Evolutionary conservation across 2,888 invertebrate genomes (phyloP).

Genomic region (Hydrotaea diabolus): DNA sequence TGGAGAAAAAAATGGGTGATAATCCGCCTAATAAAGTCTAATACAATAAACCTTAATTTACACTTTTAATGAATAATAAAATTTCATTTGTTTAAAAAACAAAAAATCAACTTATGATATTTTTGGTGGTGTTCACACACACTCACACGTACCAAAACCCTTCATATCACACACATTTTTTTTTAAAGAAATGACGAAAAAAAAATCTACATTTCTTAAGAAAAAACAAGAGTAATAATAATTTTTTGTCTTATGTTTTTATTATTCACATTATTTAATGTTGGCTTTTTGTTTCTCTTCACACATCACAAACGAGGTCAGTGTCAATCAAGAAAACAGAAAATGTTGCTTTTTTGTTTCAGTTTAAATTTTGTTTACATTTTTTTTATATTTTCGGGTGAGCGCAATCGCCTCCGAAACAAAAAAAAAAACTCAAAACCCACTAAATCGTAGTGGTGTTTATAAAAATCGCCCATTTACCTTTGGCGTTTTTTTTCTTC

Average conservation of each 20-base stretch:
- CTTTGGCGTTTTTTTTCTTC: constrained; percentile 17
- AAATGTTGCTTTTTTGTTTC: constrained; percentile 49
- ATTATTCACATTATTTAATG: constrained; percentile 1
- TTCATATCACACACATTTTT: too few relatives aligned
- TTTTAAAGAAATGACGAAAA: neutral
- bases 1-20: neutral
- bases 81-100: neutral
- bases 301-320: constrained; percentile 67
- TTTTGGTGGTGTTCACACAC: neutral
- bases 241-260: constrained; percentile 14
- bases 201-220: constrained; percentile 25
- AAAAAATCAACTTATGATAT: neutral
- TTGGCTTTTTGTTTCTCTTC: constrained; percentile 32
- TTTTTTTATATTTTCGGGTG: constrained; percentile 6
- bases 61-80: neutral
- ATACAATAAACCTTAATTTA: constrained; percentile 10
- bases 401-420: neutral
- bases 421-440: neutral
- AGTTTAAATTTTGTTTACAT: constrained; percentile 16
- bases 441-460: neutral
- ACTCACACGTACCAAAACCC: too few relatives aligned
- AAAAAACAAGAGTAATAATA: constrained; percentile 7
- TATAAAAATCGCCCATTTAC: constrained; percentile 35
- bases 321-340: constrained; percentile 61
- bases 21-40: neutral